Conservation (phyloP, 2,888 invertebrate species). For the Atrina japonica region DNA sequence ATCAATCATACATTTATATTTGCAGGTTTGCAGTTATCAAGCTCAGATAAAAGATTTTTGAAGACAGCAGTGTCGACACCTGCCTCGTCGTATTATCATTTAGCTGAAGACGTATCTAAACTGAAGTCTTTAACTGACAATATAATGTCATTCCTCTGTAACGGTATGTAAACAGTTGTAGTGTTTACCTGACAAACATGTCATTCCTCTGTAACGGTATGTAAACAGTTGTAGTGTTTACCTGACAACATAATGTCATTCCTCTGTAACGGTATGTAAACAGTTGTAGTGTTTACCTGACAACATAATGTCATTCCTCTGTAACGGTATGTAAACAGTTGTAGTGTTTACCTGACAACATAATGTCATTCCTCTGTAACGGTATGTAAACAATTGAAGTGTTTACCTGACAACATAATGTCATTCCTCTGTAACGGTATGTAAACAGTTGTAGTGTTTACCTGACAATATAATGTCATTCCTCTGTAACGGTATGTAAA, state of each 20-base stretch:
- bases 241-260: too few relatives aligned
- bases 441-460: too few relatives aligned
- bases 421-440: conserved; percentile 74
- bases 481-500: too few relatives aligned
- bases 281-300: too few relatives aligned
- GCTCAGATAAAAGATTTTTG: conserved; percentile 58
- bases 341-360: too few relatives aligned
- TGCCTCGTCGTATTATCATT: conserved; percentile 48
- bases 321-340: too few relatives aligned
- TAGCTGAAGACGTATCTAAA: conserved; percentile 51
- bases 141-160: conserved; percentile 70
- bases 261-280: too few relatives aligned
- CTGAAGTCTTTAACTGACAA: conserved; percentile 58
- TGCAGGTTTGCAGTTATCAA: conserved; percentile 61
- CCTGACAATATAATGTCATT: not conserved
- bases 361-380: conserved; percentile 55
- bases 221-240: too few relatives aligned
- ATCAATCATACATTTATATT: too few relatives aligned
- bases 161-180: too few relatives aligned
- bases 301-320: too few relatives aligned
- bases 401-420: conserved; percentile 62
- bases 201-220: too few relatives aligned
- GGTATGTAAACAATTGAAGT: conserved; percentile 53
- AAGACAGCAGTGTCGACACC: conserved; percentile 67
- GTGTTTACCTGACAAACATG: not conserved